Conservation (phyloP, 1,140 invertebrate species). For the Asobara japonica region DNA sequence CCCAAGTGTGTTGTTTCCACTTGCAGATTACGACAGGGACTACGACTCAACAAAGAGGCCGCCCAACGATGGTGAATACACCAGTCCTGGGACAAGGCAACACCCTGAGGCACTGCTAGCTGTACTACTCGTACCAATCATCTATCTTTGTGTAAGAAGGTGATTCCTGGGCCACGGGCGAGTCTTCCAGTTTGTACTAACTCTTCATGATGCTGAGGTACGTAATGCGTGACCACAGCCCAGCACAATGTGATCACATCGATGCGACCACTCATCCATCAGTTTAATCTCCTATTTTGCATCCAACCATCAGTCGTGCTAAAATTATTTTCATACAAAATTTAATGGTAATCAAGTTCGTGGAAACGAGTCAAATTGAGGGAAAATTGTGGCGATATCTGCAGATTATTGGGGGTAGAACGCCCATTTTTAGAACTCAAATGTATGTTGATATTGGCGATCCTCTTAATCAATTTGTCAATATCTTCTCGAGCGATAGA, state of each 20-base stretch:
- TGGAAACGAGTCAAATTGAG: too few relatives aligned
- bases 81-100: conserved; percentile 29
- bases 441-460: too few relatives aligned
- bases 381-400: too few relatives aligned
- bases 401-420: too few relatives aligned
- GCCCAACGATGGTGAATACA: conserved; percentile 34
- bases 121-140: conserved; percentile 48
- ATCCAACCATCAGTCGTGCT: conserved; percentile 9
- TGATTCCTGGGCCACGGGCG: conserved; percentile 57
- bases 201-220: conserved; percentile 33
- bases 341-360: conserved; percentile 8
- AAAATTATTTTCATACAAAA: conserved; percentile 32
- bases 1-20: conserved; percentile 35
- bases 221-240: conserved; percentile 18
- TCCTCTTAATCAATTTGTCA: too few relatives aligned
- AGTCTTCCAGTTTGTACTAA: conserved; percentile 60
- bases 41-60: conserved; percentile 54
- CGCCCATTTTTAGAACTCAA: too few relatives aligned
- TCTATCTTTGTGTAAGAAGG: conserved; percentile 51
- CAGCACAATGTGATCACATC: conserved; percentile 29
- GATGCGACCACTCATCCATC: conserved; percentile 16
- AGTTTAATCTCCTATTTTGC: background rate
- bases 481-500: too few relatives aligned
- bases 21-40: conserved; percentile 55
- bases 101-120: conserved; percentile 38